These are phyloP conservation scores for Eira barbara DNA, from an alignment of 2,113 vertebrate species.

Conservation along the genomic window DNA sequence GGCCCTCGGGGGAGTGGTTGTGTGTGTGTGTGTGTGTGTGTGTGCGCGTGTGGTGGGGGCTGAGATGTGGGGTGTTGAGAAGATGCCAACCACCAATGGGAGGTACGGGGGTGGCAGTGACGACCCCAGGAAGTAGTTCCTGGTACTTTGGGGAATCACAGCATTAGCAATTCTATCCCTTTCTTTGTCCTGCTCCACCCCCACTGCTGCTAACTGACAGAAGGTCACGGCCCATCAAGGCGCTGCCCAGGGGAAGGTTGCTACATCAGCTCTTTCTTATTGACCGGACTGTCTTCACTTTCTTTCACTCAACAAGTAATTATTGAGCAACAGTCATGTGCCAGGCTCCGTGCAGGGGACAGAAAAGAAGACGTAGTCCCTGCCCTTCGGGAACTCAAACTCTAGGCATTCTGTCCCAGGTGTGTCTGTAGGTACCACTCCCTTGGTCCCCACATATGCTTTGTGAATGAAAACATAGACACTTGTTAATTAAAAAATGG, in stretches of 20 bases:
- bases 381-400: conserved; percentile 59
- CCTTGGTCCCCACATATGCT: neutral
- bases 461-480: conserved; percentile 3
- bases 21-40: no score
- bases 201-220: conserved; percentile 66
- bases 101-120: neutral
- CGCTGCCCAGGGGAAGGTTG: conserved; percentile 70
- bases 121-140: neutral
- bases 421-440: neutral
- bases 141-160: neutral
- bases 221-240: conserved; percentile 70
- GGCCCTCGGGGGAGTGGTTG: neutral
- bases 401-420: neutral
- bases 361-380: conserved; percentile 47
- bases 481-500: conserved; percentile 23
- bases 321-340: conserved; percentile 74
- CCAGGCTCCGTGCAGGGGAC: conserved; percentile 59
- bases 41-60: neutral
- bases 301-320: conserved; percentile 77
- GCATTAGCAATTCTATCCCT: conserved; percentile 57
- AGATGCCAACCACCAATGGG: neutral
- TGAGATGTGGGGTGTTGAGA: neutral
- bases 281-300: conserved; percentile 74
- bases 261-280: conserved; percentile 77
- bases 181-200: conserved; percentile 30